phyloP scores from a whole-genome alignment of 2,113 vertebrate species.

The Phycodurus eques region DNA sequence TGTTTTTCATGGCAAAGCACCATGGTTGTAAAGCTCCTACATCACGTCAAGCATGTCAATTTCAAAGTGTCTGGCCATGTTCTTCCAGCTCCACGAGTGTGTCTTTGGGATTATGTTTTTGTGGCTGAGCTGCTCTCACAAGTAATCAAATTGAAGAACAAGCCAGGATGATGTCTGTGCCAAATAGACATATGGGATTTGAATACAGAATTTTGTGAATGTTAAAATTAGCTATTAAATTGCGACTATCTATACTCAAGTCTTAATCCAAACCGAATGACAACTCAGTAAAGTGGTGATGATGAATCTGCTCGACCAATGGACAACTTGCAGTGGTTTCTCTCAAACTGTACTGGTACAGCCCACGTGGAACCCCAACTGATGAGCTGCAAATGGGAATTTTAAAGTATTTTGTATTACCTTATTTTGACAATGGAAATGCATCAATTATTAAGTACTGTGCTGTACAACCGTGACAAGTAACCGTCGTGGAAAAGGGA shows the following conservation, averaged over 20 bases:
- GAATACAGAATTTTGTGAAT: conserved; percentile 4
- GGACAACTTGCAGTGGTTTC: too few relatives aligned
- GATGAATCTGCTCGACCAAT: too few relatives aligned
- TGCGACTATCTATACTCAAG: too few relatives aligned
- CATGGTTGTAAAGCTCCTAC: not conserved
- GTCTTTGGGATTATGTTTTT: conserved; percentile 37
- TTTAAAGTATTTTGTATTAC: not conserved
- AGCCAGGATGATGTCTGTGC: not conserved
- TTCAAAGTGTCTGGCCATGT: conserved; percentile 3
- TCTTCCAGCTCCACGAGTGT: not conserved
- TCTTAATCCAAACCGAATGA: too few relatives aligned
- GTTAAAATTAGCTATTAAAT: too few relatives aligned
- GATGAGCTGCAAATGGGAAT: not conserved
- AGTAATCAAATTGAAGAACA: conserved; percentile 46
- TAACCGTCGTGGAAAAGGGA: too few relatives aligned
- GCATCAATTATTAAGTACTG: too few relatives aligned
- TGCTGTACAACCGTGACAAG: too few relatives aligned
- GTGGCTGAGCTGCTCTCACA: conserved; percentile 27
- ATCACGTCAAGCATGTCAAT: not conserved
- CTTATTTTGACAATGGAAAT: too few relatives aligned
- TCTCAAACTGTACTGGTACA: too few relatives aligned
- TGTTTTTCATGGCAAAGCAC: conserved; percentile 1
- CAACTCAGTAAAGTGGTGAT: too few relatives aligned
- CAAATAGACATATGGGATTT: conserved; percentile 7
- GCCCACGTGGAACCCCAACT: too few relatives aligned